Base-by-base conservation (phyloP, 2,888 invertebrate genomes). In the Harpagoxenus sublaevis region DNA sequence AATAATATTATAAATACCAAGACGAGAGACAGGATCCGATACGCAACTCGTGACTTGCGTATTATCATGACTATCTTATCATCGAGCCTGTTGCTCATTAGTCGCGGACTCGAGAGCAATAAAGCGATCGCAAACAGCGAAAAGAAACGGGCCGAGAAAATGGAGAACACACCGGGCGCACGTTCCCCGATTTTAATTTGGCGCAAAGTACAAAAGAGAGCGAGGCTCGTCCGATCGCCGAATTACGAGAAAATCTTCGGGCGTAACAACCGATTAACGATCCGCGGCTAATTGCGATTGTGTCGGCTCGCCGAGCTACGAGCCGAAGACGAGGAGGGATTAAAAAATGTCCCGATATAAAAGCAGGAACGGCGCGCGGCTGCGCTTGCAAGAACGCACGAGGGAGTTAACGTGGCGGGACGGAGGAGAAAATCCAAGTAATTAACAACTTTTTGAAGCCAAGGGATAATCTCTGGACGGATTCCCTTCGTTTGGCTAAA, bases 371-470 rank as follows among this genome's bases (percentile, higher is more conserved):
- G 85, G 85, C 73, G 79, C 77, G 73, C 75, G 65, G 87, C 75
- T 83, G 83, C 51, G 87, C 82, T 83, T 88, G 86, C 85, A 91
- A 90, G 92, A 91, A 89, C 84, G 83, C 73, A 87, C 83, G 85
- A 79, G 77, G 89, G 90, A 90, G 91, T 84, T 86, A 88, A 84
- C 85, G 85, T 83, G 83, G 81, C 87, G 71, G 89, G 85, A 83
- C 84, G 89, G 87, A 87, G 86, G 89, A 89, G 92, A 90, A 94
- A 94, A 94, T 94, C 94, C 94, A 95, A 95, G 95, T 95, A 95
- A 95, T 95, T 95, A 95, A 95, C 94, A 95, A 95, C 95, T 95
- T 95, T 95, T 95, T 94, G 94, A 94, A 95, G 94, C 95, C 93
- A 88, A 92, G 90, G 94, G 94, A 95, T 95, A 94, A 95, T 95